Evolutionary conservation across 53 echinoderm and acorn worm genomes (phyloP).

Genomic region (Arbacia lixula): DNA sequence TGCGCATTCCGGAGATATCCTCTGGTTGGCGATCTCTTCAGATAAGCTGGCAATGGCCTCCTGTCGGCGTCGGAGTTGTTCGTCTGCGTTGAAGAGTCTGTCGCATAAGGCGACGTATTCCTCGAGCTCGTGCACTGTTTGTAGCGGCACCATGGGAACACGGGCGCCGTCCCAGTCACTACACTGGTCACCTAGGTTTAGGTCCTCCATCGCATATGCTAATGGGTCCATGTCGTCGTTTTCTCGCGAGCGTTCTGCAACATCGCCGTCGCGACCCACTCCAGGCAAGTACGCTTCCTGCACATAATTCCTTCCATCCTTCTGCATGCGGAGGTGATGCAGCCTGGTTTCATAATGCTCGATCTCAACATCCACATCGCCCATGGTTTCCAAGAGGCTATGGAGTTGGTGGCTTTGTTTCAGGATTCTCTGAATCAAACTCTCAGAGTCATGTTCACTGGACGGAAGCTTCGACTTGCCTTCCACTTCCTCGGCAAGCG

Average conservation of each 20-base stretch:
- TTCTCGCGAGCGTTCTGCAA: not conserved
- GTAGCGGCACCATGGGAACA: constrained; percentile 25
- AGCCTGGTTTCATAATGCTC: constrained; percentile 89
- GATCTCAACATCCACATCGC: constrained; percentile 82
- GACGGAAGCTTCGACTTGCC: constrained; percentile 47
- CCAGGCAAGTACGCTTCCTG: constrained; percentile 87
- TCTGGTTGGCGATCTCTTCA: not conserved
- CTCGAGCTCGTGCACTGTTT: constrained; percentile 46
- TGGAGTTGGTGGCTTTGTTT: constrained; percentile 85
- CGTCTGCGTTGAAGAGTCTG: constrained; percentile 57
- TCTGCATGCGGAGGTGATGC: constrained; percentile 75
- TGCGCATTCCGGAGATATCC: not conserved
- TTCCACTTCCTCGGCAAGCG: constrained; percentile 46
- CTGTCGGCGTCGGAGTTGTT: constrained; percentile 18
- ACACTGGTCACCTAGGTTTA: not conserved
- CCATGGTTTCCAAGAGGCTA: constrained; percentile 72
- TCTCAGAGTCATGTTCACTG: constrained; percentile 43
- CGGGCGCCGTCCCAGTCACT: not conserved
- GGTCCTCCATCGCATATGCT: too few species aligned
- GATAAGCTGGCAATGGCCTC: constrained; percentile 19
- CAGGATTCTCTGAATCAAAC: constrained; percentile 70
- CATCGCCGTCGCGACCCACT: not conserved
- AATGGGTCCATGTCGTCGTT: not conserved
- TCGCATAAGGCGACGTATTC: constrained; percentile 38
- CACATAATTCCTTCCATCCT: constrained; percentile 91